Conservation (phyloP, 35 echinoderm and acorn worm species). For the Stichopus chloronotus region DNA sequence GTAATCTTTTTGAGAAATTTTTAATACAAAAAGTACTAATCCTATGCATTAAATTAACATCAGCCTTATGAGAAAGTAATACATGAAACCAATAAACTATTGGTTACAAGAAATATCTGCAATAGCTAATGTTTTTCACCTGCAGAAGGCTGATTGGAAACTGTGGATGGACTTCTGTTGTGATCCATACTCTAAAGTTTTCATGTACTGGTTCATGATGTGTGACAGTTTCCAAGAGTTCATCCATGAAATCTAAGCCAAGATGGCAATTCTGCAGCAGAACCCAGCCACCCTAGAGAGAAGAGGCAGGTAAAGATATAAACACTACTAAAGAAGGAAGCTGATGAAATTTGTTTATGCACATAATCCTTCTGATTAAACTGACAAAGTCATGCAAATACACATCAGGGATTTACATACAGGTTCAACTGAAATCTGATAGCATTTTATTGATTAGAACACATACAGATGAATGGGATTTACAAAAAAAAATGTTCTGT, state of each 20-base stretch:
- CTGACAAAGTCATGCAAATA: too few species aligned
- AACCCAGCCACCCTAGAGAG: slow-evolving; percentile 91
- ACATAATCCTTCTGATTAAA: too few species aligned
- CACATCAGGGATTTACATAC: too few species aligned
- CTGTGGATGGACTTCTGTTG: slow-evolving; percentile 90
- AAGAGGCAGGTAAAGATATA: neutral
- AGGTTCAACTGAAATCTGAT: too few species aligned
- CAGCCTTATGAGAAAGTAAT: too few species aligned
- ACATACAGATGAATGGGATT: neutral
- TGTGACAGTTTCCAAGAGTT: slow-evolving; percentile 90
- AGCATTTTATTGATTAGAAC: neutral
- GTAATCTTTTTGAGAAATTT: too few species aligned
- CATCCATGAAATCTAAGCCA: slow-evolving; percentile 98
- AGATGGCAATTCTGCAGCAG: slow-evolving; percentile 97
- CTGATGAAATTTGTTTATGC: too few species aligned
- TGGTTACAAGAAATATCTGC: too few species aligned
- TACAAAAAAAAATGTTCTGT: too few species aligned
- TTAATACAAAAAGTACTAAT: too few species aligned
- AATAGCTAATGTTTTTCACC: slow-evolving; percentile 36
- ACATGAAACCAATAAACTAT: too few species aligned
- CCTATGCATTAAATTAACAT: too few species aligned
- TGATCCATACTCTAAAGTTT: slow-evolving; percentile 94
- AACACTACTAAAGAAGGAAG: neutral
- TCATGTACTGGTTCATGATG: slow-evolving; percentile 81
- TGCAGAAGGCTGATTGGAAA: slow-evolving; percentile 97